Evolutionary conservation across 2,797 vertebrate genomes (phyloP), one percentile per base, ranked within the genome.

Genomic region (Aplochiton taeniatus): DNA sequence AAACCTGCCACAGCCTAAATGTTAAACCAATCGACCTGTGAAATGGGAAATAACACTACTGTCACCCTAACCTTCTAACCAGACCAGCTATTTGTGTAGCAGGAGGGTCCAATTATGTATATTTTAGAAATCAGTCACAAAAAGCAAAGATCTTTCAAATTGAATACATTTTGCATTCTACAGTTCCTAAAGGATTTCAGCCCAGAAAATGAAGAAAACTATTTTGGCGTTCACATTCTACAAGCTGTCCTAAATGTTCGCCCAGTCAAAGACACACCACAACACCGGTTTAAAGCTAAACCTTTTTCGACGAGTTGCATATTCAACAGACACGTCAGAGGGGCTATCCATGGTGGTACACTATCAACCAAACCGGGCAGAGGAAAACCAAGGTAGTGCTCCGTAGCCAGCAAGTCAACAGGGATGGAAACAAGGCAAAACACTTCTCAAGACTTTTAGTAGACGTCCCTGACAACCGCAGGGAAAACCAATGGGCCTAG

Each of bases 231-330:
- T 80, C 79, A 74, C 69, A 70, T 6, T 31, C 31, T 31, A 31
- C 72, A 63, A 76, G 82, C 73, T 83, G 82, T 77, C 82, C 45
- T 81, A 82, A 81, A 83, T 83, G 77, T 76, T 78, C 61, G 77
- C 65, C 69, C 52, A 31, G 31, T 31, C 31, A 31, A 31, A 31
- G 31, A 31, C 31, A n/a, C n/a, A n/a, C n/a, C n/a, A n/a, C n/a
- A 31, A 31, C 31, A 31, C 3, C 31, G 31, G 31, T 31, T 31
- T 31, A 2, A 31, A 31, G 6, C 31, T 31, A 31, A 31, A 31
- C 31, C 31, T 6, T 31, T 31, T 31, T 31, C 31, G 2, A 3
- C 6, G 31, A 31, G 31, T 31, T 31, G 31, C 31, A 31, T 31
- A 31, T 31, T 31, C 31, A n/a, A 60, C 10, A 56, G 18, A 44